These are phyloP conservation scores for Boulengeromyrus knoepffleri DNA, from an alignment of 2,113 vertebrate genomes.

Conservation along the genomic window DNA sequence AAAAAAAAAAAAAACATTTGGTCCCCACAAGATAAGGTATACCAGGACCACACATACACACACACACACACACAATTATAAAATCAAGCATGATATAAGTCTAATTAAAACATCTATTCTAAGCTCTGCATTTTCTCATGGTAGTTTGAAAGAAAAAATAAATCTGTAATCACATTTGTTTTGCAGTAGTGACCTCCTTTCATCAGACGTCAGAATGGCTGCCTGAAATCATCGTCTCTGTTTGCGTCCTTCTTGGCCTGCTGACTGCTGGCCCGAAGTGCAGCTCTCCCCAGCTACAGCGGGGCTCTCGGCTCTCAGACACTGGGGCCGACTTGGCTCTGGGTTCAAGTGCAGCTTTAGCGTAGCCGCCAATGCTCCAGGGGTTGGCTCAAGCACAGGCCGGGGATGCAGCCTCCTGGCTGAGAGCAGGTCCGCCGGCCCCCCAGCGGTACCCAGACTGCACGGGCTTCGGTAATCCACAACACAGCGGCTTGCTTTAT, in stretches of 20 bases:
- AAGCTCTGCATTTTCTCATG: background rate
- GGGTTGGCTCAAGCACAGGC: background rate
- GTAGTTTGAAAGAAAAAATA: background rate
- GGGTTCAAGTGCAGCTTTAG: conserved; percentile 31
- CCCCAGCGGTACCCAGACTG: background rate
- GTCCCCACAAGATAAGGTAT: no score
- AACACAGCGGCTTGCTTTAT: conserved; percentile 10
- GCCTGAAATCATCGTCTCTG: background rate
- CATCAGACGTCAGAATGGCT: background rate
- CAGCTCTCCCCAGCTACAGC: background rate
- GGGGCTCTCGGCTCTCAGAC: background rate
- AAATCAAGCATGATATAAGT: background rate
- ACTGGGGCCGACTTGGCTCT: conserved; percentile 18
- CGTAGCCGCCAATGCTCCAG: conserved; percentile 14
- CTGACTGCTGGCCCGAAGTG: background rate
- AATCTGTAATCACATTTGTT: background rate
- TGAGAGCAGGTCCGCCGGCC: background rate
- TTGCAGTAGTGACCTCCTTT: background rate
- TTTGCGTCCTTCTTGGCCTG: background rate
- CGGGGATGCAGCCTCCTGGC: background rate
- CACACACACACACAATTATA: background rate
- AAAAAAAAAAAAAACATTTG: no score
- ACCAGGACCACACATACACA: background rate
- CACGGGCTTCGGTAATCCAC: conserved; percentile 18
- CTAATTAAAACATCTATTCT: background rate